Base-by-base conservation (phyloP, 1,140 invertebrate species). In the Neodiprion lecontei region DNA sequence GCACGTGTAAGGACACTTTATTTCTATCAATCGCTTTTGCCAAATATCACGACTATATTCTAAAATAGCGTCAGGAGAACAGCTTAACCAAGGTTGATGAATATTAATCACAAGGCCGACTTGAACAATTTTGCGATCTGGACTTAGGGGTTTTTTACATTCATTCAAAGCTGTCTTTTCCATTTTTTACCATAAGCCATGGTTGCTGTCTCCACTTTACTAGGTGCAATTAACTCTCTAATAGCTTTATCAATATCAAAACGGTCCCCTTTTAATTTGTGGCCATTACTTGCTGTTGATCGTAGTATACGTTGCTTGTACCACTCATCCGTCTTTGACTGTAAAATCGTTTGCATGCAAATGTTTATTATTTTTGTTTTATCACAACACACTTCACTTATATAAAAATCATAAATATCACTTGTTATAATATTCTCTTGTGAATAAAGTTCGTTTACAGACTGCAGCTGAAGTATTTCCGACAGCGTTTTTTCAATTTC, bases 251-350 rank as follows among this genome's bases (percentile, higher is more conserved):
- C 47, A 12, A 69, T 47, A 23, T 75, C 66, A 69, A 75, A 69
- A 48, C 70, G 74, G 7, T 67, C 67, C 48, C 74, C 70, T 40
- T 75, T 75, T 48, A 75, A 21, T 67, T 69, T 72, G 10, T 75
- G 47, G 1, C 74, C 66, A 75, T 68, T 75, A 61, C 74, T 75
- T 49, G 74, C 74, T 50, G 74, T 72, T 11, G 72, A 69, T 48
- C 74, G 74, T 7, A 75, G n/a, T n/a, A 72, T 75, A 61, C 74
- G 28, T 68, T 75, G 69, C 14, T 75, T 8, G 67, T 48, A 75
- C 70, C 74, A 75, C 65, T 75, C 74, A 11, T 14, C 47, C 9
- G 40, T 75, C 48, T 75, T 40, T 11, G 74, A 67, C 47, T 75
- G 74, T 48, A 67, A 12, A 28, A 75, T 72, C 4, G 74, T 75